Evolutionary conservation across 2,113 vertebrate genomes (phyloP).

Genomic region (Hemibagrus wyckioides): DNA sequence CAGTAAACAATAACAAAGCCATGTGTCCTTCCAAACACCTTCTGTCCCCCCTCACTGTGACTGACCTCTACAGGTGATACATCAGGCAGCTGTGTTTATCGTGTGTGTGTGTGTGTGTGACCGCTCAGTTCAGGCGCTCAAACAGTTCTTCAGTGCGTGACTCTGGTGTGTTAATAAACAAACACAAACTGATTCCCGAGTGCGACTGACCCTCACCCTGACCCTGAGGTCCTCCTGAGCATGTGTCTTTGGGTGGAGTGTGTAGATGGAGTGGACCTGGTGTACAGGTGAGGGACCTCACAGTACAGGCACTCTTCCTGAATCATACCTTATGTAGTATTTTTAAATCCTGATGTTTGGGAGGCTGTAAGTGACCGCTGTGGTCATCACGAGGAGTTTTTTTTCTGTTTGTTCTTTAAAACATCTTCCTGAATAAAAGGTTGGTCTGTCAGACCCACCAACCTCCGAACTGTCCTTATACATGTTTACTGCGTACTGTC

Average conservation of each 20-base stretch:
- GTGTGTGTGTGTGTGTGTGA: slow-evolving; percentile 24
- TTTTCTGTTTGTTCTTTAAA: too few relatives aligned
- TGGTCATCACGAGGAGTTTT: too few relatives aligned
- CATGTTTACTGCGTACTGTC: neutral
- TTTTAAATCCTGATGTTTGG: neutral
- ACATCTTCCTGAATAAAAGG: neutral
- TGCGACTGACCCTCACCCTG: neutral
- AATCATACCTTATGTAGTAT: neutral
- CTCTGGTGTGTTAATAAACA: neutral
- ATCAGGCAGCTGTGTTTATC: neutral
- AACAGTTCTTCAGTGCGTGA: slow-evolving; percentile 26
- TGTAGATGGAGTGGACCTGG: neutral
- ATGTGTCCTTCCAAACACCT: slow-evolving; percentile 8
- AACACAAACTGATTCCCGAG: neutral
- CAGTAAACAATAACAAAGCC: slow-evolving; percentile 32
- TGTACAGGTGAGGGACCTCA: neutral
- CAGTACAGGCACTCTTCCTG: neutral
- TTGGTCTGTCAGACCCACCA: neutral
- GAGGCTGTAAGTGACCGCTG: neutral
- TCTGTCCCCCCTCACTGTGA: neutral
- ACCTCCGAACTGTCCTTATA: neutral
- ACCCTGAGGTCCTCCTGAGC: neutral
- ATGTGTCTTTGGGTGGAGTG: neutral
- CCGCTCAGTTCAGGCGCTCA: neutral
- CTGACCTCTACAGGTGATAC: neutral